A percentile compares a stretch with the other conserved stretches of the same genome.
Conservation (phyloP, 2,888 invertebrate genomes). For the Eupithecia insigniata region DNA sequence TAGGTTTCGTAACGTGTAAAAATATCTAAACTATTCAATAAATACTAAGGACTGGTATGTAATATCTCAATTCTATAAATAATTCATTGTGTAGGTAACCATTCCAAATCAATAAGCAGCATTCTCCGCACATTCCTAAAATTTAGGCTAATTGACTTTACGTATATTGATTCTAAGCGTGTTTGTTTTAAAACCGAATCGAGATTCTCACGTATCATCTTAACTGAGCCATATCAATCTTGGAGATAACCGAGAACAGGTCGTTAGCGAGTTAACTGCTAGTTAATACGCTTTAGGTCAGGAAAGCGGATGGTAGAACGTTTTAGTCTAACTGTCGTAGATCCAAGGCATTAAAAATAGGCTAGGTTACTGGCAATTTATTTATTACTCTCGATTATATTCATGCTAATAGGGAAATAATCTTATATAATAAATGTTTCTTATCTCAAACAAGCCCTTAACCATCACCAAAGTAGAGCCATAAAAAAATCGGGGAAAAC, state of each 20-base stretch:
- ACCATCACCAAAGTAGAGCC: neutral
- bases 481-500: neutral
- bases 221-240: slow-evolving; percentile 37
- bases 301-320: slow-evolving; percentile 13
- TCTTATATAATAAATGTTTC: neutral
- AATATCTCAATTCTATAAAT: slow-evolving; percentile 36
- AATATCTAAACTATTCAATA: slow-evolving; percentile 32
- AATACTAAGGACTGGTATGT: slow-evolving; percentile 19
- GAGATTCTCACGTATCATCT: slow-evolving; percentile 35
- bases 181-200: slow-evolving; percentile 52
- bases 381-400: neutral
- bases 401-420: neutral
- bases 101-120: slow-evolving; percentile 44
- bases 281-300: slow-evolving; percentile 37
- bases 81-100: slow-evolving; percentile 33
- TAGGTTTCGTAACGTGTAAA: slow-evolving; percentile 29
- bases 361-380: neutral
- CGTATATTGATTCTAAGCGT: slow-evolving; percentile 63
- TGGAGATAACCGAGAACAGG: slow-evolving; percentile 35
- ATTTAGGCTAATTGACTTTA: slow-evolving; percentile 73
- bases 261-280: slow-evolving; percentile 34
- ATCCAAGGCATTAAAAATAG: neutral
- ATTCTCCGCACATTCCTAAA: slow-evolving; percentile 59
- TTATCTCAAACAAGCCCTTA: neutral
- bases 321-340: neutral